Evolutionary conservation across 2,113 vertebrate species (phyloP).

Genomic region (Labeo catla): DNA sequence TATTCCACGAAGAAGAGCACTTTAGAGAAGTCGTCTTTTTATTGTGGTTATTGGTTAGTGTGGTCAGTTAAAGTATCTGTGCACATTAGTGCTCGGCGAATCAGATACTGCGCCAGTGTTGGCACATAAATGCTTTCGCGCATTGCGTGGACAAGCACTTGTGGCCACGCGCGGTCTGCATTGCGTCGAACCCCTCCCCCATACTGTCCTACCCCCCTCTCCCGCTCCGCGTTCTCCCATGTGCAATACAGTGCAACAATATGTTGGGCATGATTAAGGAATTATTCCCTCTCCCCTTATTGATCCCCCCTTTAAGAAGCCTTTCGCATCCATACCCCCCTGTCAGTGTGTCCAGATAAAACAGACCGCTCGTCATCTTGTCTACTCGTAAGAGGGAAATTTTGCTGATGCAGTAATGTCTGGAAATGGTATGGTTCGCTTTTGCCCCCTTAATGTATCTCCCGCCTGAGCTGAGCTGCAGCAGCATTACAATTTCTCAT

Average conservation of each 20-base stretch:
- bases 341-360: conserved; percentile 55
- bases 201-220: conserved; percentile 58
- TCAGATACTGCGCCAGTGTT: conserved; percentile 71
- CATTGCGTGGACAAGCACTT: conserved; percentile 73
- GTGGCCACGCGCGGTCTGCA: conserved; percentile 78
- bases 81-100: conserved; percentile 56
- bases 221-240: conserved; percentile 61
- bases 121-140: conserved; percentile 65
- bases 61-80: conserved; percentile 44
- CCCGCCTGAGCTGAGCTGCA: conserved; percentile 69
- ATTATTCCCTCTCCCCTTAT: conserved; percentile 60
- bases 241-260: conserved; percentile 68
- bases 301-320: conserved; percentile 36
- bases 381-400: conserved; percentile 72
- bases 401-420: conserved; percentile 95
- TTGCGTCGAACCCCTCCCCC: conserved; percentile 81
- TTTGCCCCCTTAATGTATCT: conserved; percentile 78
- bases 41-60: conserved; percentile 23
- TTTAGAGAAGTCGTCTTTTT: conserved; percentile 28
- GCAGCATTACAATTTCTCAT: conserved; percentile 67
- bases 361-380: conserved; percentile 72
- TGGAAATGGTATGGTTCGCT: conserved; percentile 86
- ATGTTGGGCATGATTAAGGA: conserved; percentile 69
- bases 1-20: conserved; percentile 1
- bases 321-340: conserved; percentile 45